Percentiles rank a stretch among this genome's conserved stretches.
Conservation (phyloP, 2,113 vertebrate genomes). For the Bothrops jararaca region DNA sequence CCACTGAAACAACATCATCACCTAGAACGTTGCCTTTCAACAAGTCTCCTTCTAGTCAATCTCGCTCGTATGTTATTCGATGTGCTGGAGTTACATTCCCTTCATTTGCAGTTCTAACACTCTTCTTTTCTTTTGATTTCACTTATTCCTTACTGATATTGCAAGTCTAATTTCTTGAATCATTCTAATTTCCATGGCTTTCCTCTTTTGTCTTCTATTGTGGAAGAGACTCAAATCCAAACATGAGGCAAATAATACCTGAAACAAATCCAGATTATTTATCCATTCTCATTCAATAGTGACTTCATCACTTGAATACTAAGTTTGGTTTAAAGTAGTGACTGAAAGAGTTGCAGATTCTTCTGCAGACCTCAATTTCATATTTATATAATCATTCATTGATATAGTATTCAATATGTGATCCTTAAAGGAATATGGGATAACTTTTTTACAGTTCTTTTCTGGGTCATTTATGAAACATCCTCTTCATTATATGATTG, state of each 20-base stretch:
- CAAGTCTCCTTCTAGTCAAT: background rate
- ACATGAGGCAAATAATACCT: background rate
- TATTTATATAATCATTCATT: background rate
- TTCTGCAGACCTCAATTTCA: background rate
- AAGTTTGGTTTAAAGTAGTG: background rate
- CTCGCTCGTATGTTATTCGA: background rate
- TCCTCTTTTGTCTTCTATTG: background rate
- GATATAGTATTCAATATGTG: background rate
- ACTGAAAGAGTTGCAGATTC: background rate
- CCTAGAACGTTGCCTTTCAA: background rate
- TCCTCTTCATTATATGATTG: background rate
- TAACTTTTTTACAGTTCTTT: background rate
- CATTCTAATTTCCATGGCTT: accelerated
- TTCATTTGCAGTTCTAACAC: background rate
- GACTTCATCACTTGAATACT: background rate
- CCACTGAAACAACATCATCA: background rate
- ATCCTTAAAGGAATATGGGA: background rate
- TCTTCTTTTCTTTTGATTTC: background rate
- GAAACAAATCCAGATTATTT: background rate
- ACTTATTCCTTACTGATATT: background rate
- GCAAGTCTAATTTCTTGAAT: background rate
- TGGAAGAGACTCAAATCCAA: background rate
- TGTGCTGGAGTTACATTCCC: too few relatives aligned
- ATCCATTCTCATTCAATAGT: background rate
- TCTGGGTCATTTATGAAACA: background rate